Evolutionary conservation across 2,888 invertebrate genomes (phyloP).

Genomic region (Cephus nigrinus): DNA sequence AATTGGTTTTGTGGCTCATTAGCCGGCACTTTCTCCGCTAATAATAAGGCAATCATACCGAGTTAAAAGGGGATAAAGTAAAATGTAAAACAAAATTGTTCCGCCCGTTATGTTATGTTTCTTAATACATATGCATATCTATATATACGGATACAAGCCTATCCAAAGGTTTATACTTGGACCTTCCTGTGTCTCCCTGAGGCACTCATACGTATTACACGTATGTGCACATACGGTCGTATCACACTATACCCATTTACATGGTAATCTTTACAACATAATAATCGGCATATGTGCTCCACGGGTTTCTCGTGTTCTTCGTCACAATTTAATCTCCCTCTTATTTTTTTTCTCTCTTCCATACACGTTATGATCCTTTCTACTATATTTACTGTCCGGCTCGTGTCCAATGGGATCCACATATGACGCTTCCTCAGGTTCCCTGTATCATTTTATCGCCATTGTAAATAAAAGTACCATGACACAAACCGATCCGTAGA

Average conservation of each 20-base stretch:
- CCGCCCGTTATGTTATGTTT: neutral
- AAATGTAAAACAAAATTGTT: neutral
- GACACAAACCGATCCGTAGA: neutral
- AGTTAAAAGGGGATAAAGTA: neutral
- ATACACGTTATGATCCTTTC: neutral
- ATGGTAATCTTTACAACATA: constrained; percentile 47
- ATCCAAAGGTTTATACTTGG: neutral
- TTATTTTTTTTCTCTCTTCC: neutral
- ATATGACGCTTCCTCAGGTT: neutral
- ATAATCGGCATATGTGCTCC: constrained; percentile 35
- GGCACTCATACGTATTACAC: neutral
- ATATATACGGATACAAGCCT: neutral
- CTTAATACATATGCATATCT: neutral
- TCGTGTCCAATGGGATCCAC: neutral
- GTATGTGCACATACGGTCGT: neutral
- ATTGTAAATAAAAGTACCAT: constrained; percentile 12
- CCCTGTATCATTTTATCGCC: constrained; percentile 18
- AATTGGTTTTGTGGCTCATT: constrained; percentile 27
- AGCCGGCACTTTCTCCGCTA: constrained; percentile 17
- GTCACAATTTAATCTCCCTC: neutral
- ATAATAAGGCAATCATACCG: constrained; percentile 10
- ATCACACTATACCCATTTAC: constrained; percentile 34
- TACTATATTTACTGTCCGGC: constrained; percentile 12
- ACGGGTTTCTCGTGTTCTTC: neutral
- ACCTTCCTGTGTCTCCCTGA: neutral